Evolutionary conservation across 2,113 vertebrate genomes (phyloP).

Genomic region (Geococcyx californianus): DNA sequence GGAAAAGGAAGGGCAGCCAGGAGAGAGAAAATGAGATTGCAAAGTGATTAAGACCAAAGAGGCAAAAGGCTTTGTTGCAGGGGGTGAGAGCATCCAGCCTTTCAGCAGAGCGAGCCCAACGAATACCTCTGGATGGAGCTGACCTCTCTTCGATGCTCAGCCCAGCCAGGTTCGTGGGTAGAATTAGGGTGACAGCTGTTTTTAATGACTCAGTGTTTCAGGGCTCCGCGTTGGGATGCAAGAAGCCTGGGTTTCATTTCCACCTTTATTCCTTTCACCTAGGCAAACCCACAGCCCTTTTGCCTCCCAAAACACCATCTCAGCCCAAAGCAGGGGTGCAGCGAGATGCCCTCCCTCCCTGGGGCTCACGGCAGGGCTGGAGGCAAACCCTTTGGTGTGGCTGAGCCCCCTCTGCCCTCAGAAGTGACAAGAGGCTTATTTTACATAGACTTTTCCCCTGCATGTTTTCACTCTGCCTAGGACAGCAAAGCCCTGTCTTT

Average conservation of each 20-base stretch:
- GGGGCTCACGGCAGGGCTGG: neutral
- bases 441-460: neutral
- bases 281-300: neutral
- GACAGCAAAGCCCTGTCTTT: neutral
- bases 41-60: neutral
- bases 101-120: neutral
- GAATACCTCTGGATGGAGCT: rapidly evolving
- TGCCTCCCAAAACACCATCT: neutral
- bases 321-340: neutral
- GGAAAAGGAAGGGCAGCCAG: neutral
- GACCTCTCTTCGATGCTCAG: neutral
- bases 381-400: neutral
- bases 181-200: neutral
- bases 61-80: neutral
- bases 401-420: neutral
- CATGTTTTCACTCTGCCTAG: neutral
- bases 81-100: rapidly evolving
- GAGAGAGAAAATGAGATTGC: neutral
- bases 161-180: rapidly evolving
- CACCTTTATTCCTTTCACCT: neutral
- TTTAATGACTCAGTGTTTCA: neutral
- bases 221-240: neutral
- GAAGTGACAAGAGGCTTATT: neutral
- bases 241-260: neutral
- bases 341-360: neutral